Base-by-base conservation (phyloP, 2,113 vertebrate species). In the Mesocricetus auratus region DNA sequence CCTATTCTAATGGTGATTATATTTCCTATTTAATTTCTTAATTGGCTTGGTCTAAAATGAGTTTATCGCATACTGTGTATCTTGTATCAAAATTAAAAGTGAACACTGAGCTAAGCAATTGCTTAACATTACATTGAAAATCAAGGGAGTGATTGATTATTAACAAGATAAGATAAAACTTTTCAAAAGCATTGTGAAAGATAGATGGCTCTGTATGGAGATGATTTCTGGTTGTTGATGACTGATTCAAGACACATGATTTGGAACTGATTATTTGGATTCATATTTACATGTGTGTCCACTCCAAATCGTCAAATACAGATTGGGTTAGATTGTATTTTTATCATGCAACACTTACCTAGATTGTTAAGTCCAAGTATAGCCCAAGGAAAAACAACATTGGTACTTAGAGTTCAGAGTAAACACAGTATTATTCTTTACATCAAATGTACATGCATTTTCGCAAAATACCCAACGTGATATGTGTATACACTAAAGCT, bases 81-180 rank as follows among this genome's bases (percentile, higher is more conserved):
- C 15, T 94, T 94, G 86, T 36, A 81, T 89, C 7, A 86, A 92
- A 82, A 82, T 42, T 94, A 17, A 71, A 95, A 94, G 17, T 75
- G 42, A 81, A 86, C 5, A 82, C 62, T 58, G 24, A 86, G 8
- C 24, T 94, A 75, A 69, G 50, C 21, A 82, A 86, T 50, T 79
- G 16, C 68, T 91, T 90, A 87, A 83, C 19, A 89, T 74, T 1
- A 29, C 13, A 5, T 11, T 85, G 73, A 82, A 89, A 89, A 39
- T 22, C n/a, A 86, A 91, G 68, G 62, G 13, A 91, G 64, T 1
- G 91, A 47, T 53, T 74, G 16, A 45, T 39, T 95, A 82, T 89
- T 11, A 82, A 56, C 21, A 86, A 31, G 66, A 8, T 89, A 8
- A 53, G 36, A 36, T 92, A 90, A 89, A 92, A 56, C 5, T 19